These are phyloP conservation scores for Ceratoteleas bidentatus DNA, from an alignment of 1,140 invertebrate species.

Conservation along the genomic window DNA sequence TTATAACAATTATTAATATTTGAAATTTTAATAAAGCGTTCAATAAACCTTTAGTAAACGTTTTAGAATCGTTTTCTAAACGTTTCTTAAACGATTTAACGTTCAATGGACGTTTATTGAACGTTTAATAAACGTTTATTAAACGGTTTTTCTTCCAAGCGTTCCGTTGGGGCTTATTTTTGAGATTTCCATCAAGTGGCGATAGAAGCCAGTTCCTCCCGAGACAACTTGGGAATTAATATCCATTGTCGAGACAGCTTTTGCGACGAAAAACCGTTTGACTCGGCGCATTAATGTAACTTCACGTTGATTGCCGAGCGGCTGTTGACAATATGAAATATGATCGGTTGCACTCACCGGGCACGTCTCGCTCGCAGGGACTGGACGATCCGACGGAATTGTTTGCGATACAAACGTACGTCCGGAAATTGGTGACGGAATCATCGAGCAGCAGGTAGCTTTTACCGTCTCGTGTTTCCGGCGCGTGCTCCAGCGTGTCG, in stretches of 20 bases:
- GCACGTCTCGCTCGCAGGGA: constrained; percentile 89
- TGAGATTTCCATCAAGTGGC: background rate
- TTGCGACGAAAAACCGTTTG: constrained; percentile 2
- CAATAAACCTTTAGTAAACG: too few species aligned
- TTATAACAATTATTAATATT: too few species aligned
- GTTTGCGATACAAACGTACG: constrained; percentile 91
- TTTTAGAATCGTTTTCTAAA: too few species aligned
- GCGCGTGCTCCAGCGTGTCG: constrained; percentile 83
- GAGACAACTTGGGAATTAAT: background rate
- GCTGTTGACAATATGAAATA: constrained; percentile 37
- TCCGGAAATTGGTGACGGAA: constrained; percentile 86
- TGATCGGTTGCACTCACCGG: constrained; percentile 68
- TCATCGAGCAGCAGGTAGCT: constrained; percentile 86
- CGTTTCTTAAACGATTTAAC: too few species aligned
- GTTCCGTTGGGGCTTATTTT: too few species aligned
- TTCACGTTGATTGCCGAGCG: constrained; percentile 15
- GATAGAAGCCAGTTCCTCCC: background rate
- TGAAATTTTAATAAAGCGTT: too few species aligned
- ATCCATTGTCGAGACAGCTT: background rate
- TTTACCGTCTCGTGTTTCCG: constrained; percentile 82
- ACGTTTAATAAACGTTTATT: too few species aligned
- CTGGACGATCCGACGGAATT: constrained; percentile 89
- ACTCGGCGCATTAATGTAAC: constrained; percentile 15
- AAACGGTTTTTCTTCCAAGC: too few species aligned
- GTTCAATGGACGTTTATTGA: too few species aligned